Conservation (phyloP, 2,113 vertebrate genomes). For the Illadopsis cleaveri region DNA sequence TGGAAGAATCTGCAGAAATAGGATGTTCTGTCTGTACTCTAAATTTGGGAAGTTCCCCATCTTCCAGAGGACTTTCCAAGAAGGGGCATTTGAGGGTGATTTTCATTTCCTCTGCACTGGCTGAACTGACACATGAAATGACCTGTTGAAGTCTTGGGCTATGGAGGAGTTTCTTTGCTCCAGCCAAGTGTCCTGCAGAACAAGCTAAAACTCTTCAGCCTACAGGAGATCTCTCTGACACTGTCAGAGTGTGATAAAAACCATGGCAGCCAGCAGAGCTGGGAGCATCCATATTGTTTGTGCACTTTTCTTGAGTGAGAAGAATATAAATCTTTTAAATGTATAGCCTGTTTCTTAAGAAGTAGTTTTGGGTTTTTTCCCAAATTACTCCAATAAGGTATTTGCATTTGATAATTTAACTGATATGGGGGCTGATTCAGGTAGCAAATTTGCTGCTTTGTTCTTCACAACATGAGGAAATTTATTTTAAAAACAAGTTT, state of each 20-base stretch:
- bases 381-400: background rate
- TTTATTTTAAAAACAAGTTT: conserved; percentile 14
- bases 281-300: background rate
- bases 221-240: background rate
- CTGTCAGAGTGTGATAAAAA: background rate
- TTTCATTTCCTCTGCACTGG: background rate
- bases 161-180: background rate
- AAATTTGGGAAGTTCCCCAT: background rate
- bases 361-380: background rate
- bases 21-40: background rate
- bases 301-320: background rate
- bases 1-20: background rate
- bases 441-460: conserved; percentile 18
- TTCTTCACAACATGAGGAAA: background rate
- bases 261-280: background rate
- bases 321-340: background rate
- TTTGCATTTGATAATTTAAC: background rate
- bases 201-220: background rate
- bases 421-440: background rate
- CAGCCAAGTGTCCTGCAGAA: background rate
- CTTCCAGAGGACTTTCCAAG: conserved; percentile 24
- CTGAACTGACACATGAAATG: background rate
- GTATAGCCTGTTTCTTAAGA: background rate
- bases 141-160: background rate
- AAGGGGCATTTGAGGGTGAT: background rate